Conservation (phyloP, 2,113 vertebrate genomes). For the Chionis minor region DNA sequence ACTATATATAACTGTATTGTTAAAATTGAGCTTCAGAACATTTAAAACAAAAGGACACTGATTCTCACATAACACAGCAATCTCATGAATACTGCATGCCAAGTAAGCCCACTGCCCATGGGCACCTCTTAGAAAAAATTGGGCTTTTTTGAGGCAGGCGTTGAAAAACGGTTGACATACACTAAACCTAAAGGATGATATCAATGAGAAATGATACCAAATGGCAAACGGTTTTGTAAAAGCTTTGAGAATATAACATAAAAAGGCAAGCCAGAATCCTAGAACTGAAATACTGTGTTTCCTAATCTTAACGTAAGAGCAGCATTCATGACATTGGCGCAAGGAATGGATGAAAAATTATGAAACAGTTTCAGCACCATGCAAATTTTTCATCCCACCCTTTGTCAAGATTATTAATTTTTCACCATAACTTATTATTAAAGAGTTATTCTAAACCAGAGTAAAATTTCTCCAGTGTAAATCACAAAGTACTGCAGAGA, state of each 20-base stretch:
- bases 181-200: background rate
- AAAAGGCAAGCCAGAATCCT: background rate
- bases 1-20: background rate
- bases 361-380: background rate
- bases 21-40: background rate
- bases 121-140: background rate
- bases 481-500: background rate
- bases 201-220: background rate
- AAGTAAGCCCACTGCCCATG: background rate
- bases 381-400: background rate
- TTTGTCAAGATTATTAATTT: background rate
- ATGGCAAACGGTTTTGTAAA: background rate
- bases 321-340: rapidly evolving
- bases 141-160: background rate
- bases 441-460: background rate
- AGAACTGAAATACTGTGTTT: background rate
- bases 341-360: background rate
- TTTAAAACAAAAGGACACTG: background rate
- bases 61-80: background rate
- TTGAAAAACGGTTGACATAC: background rate
- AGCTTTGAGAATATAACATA: background rate
- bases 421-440: background rate
- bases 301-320: background rate
- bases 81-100: rapidly evolving
- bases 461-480: background rate